These are phyloP conservation scores for Scaptomyza tumidula DNA, from an alignment of 2,888 invertebrate species.

Conservation along the genomic window DNA sequence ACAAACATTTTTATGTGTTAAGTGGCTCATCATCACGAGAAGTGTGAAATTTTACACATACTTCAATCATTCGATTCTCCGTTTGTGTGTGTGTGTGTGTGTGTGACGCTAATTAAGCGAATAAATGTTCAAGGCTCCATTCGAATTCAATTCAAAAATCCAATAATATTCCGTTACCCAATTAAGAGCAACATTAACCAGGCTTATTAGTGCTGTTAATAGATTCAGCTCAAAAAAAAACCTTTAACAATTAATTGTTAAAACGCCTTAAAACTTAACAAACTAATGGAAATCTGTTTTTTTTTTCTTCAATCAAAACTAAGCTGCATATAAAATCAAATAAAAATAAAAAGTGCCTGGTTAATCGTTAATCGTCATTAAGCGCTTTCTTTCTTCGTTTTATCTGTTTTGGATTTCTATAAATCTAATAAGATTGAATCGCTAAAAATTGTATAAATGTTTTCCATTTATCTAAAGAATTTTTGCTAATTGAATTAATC, in stretches of 20 bases:
- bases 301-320: not conserved
- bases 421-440: too few relatives aligned
- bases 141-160: not conserved
- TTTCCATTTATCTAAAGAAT: too few relatives aligned
- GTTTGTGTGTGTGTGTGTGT: conserved; percentile 19
- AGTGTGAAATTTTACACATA: conserved; percentile 66
- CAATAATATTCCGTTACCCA: not conserved
- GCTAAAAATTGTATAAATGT: too few relatives aligned
- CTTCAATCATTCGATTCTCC: conserved; percentile 37
- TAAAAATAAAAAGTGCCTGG: too few relatives aligned
- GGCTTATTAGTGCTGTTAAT: not conserved
- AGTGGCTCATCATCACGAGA: conserved; percentile 45
- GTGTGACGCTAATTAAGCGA: conserved; percentile 64
- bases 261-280: not conserved
- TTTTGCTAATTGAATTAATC: too few relatives aligned
- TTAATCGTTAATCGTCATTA: not conserved
- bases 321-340: too few relatives aligned
- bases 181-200: not conserved
- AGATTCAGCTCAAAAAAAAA: too few relatives aligned
- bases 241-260: too few relatives aligned
- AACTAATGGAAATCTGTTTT: not conserved
- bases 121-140: conserved; percentile 48
- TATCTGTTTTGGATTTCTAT: too few relatives aligned
- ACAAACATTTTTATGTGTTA: conserved; percentile 6
- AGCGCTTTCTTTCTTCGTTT: not conserved